A percentile compares a stretch with the other conserved stretches of the same genome.
Evolutionary conservation across 2,888 invertebrate genomes (phyloP).

Genomic region (Chrysolina americana): DNA sequence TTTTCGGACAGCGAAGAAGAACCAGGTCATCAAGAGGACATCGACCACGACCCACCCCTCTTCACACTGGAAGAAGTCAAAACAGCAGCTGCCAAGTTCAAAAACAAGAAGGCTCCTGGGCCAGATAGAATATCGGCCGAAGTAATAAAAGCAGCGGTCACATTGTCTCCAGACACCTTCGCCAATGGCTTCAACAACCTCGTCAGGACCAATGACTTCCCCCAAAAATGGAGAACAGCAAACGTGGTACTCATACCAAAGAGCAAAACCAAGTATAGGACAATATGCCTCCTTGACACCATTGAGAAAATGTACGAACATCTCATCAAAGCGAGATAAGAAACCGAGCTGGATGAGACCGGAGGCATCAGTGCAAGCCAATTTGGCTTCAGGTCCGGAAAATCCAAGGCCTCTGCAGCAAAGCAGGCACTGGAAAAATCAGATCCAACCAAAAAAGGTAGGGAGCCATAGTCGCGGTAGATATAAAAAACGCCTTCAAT

Average conservation of each 20-base stretch:
- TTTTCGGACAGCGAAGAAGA: not conserved
- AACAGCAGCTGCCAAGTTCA: not conserved
- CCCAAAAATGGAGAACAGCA: slow-evolving; percentile 41
- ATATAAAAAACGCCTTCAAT: too few relatives aligned
- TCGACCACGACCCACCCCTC: too few relatives aligned
- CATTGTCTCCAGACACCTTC: too few relatives aligned
- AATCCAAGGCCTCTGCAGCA: not conserved
- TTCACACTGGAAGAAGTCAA: too few relatives aligned
- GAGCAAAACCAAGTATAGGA: not conserved
- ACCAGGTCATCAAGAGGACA: not conserved
- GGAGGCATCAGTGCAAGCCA: not conserved
- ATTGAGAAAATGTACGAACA: not conserved
- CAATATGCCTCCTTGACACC: not conserved
- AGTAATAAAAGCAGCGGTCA: not conserved
- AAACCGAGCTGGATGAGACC: not conserved
- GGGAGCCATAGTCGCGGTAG: not conserved
- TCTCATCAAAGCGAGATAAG: not conserved
- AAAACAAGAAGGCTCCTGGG: slow-evolving; percentile 31
- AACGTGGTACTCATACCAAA: slow-evolving; percentile 29
- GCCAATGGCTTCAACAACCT: not conserved
- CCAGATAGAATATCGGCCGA: slow-evolving; percentile 32
- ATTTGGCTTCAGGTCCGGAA: not conserved
- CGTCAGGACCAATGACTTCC: slow-evolving; percentile 30
- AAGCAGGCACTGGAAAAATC: slow-evolving; percentile 31
- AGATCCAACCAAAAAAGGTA: not conserved